Percentiles rank a stretch among this genome's conserved stretches.
Conservation (phyloP, 2,113 vertebrate species). For the Orycteropus afer region DNA sequence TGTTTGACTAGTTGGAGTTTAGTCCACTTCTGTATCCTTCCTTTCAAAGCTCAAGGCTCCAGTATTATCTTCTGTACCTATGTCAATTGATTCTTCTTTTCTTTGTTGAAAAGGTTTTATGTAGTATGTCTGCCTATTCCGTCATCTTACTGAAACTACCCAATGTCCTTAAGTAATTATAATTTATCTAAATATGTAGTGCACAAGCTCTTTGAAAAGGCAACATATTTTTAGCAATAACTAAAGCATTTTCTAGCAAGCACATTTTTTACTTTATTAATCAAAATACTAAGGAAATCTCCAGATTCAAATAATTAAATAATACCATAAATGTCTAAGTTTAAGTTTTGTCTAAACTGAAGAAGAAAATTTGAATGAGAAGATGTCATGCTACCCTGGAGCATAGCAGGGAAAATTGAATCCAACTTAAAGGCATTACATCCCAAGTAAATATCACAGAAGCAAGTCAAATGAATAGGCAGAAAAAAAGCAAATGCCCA, state of each 20-base stretch:
- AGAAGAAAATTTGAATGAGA: background rate
- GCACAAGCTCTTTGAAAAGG: background rate
- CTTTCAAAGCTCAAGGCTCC: too few relatives aligned
- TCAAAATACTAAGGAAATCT: background rate
- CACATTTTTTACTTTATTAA: background rate
- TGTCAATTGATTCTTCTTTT: too few relatives aligned
- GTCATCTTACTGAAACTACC: too few relatives aligned
- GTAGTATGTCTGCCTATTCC: too few relatives aligned
- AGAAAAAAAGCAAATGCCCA: background rate
- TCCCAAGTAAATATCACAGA: background rate
- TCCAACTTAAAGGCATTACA: background rate
- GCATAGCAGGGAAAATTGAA: background rate
- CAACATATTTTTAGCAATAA: background rate
- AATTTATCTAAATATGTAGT: slow-evolving; percentile 53
- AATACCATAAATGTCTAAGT: background rate
- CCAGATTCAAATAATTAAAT: background rate
- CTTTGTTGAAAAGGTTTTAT: too few relatives aligned
- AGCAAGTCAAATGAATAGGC: background rate
- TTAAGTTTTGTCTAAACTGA: background rate
- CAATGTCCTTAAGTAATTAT: background rate
- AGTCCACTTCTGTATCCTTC: too few relatives aligned
- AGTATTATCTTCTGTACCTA: too few relatives aligned
- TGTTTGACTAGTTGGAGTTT: too few relatives aligned
- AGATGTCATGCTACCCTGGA: background rate
- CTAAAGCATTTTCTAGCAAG: background rate